Conservation (phyloP, 2,888 invertebrate genomes). For the Myopa testacea region DNA sequence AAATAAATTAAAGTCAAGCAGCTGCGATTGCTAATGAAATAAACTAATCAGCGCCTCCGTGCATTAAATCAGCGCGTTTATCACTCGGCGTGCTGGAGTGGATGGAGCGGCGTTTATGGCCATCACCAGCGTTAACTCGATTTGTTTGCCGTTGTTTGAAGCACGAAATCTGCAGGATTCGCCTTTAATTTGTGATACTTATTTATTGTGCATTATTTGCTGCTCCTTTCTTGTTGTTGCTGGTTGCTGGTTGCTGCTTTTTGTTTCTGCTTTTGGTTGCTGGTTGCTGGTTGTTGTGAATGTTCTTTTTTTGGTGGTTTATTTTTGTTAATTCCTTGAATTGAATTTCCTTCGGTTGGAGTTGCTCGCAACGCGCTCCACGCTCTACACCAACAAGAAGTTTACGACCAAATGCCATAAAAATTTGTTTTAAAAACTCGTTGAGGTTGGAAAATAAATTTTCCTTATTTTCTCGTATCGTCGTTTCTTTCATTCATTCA, state of each 20-base stretch:
- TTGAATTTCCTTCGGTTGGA: background rate
- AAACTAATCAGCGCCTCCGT: slow-evolving; percentile 16
- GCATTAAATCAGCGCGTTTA: slow-evolving; percentile 2
- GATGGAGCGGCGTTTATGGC: slow-evolving; percentile 23
- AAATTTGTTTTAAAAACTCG: slow-evolving; percentile 67
- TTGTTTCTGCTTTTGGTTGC: slow-evolving; percentile 21
- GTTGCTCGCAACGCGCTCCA: slow-evolving; percentile 32
- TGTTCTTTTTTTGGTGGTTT: slow-evolving; percentile 15
- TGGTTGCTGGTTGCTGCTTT: slow-evolving; percentile 37
- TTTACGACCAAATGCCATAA: slow-evolving; percentile 70
- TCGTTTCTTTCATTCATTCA: background rate
- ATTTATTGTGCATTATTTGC: slow-evolving; percentile 34
- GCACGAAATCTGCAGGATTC: background rate
- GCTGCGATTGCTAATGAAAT: slow-evolving; percentile 5
- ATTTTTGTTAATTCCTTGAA: slow-evolving; percentile 36
- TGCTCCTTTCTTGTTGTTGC: slow-evolving; percentile 36
- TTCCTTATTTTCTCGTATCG: slow-evolving; percentile 25
- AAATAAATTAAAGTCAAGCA: slow-evolving; percentile 9
- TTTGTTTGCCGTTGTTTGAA: background rate
- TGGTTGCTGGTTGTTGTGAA: slow-evolving; percentile 34
- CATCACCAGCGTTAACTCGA: slow-evolving; percentile 17
- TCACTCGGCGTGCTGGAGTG: slow-evolving; percentile 14
- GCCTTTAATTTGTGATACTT: slow-evolving; percentile 18
- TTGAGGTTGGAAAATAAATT: slow-evolving; percentile 54
- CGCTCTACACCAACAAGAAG: slow-evolving; percentile 66